Percentiles rank a stretch among this genome's conserved stretches.
These are phyloP conservation scores for Aldrovandia affinis DNA, from an alignment of 2,797 vertebrate species.

Conservation along the genomic window DNA sequence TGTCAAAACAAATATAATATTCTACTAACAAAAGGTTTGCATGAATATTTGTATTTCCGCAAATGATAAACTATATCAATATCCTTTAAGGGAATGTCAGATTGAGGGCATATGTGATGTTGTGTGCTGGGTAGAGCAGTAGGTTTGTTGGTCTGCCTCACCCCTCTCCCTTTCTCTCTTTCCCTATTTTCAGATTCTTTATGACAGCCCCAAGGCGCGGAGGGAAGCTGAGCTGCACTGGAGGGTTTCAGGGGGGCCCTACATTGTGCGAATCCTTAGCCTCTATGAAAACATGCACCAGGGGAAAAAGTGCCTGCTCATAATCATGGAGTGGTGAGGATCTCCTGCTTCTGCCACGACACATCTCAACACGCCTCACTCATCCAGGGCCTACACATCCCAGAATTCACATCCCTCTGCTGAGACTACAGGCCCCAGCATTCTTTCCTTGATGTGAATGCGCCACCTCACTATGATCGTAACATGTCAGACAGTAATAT, in stretches of 20 bases:
- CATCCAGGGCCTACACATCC: not conserved
- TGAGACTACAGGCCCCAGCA: not conserved
- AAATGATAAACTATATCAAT: not conserved
- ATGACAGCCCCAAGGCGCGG: conserved; percentile 87
- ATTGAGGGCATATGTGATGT: not conserved
- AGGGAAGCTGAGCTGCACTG: conserved; percentile 91
- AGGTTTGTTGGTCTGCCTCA: not conserved
- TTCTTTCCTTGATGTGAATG: not conserved
- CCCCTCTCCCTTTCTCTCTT: not conserved
- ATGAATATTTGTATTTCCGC: not conserved
- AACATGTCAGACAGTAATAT: not conserved
- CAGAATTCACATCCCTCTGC: too few species aligned
- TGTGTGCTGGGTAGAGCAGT: not conserved
- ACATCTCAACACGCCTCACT: not conserved
- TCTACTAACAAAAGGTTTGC: not conserved
- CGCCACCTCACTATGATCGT: not conserved
- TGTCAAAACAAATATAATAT: not conserved
- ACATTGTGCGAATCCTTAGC: conserved; percentile 85
- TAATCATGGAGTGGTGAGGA: conserved; percentile 91
- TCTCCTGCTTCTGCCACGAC: not conserved
- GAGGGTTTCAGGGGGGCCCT: conserved; percentile 83
- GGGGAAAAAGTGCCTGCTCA: conserved; percentile 88
- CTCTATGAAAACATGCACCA: conserved; percentile 92
- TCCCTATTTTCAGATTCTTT: conserved; percentile 79
- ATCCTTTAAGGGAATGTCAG: not conserved